phyloP scores from a whole-genome alignment of 1,140 invertebrate genomes.

The Pogonomyrmex barbatus region DNA sequence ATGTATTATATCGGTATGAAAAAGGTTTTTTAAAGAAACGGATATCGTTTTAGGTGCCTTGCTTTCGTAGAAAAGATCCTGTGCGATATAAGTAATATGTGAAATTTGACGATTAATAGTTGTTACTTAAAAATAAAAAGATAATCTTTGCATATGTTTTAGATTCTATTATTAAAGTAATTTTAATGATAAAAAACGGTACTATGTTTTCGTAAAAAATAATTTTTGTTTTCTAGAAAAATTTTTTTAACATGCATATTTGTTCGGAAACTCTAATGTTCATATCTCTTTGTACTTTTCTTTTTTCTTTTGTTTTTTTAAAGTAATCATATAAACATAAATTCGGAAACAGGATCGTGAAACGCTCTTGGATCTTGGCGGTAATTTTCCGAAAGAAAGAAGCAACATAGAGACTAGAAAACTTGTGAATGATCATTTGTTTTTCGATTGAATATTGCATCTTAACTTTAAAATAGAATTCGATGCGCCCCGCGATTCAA shows the following conservation, averaged over 20 bases:
- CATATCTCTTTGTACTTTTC: neutral
- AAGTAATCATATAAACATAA: no score
- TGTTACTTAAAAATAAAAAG: neutral
- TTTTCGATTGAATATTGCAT: neutral
- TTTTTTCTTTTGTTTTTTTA: neutral
- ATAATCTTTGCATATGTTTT: neutral
- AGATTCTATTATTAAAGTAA: neutral
- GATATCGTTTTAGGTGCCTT: no score
- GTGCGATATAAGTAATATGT: no score
- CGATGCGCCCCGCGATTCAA: neutral
- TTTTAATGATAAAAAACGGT: neutral
- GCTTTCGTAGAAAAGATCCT: no score
- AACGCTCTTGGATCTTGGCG: neutral
- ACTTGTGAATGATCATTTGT: neutral
- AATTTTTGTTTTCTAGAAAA: neutral
- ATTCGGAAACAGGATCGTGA: neutral
- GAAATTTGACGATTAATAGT: neutral
- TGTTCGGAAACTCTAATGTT: neutral
- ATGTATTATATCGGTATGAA: neutral
- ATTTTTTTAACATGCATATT: neutral
- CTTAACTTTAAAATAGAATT: neutral
- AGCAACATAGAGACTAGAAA: no score
- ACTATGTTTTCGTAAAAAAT: neutral
- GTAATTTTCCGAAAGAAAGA: neutral
- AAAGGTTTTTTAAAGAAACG: neutral